Percentiles rank a stretch among this genome's conserved stretches.
phyloP scores from a whole-genome alignment of 2,113 vertebrate genomes.

The Haliaeetus leucogaster region DNA sequence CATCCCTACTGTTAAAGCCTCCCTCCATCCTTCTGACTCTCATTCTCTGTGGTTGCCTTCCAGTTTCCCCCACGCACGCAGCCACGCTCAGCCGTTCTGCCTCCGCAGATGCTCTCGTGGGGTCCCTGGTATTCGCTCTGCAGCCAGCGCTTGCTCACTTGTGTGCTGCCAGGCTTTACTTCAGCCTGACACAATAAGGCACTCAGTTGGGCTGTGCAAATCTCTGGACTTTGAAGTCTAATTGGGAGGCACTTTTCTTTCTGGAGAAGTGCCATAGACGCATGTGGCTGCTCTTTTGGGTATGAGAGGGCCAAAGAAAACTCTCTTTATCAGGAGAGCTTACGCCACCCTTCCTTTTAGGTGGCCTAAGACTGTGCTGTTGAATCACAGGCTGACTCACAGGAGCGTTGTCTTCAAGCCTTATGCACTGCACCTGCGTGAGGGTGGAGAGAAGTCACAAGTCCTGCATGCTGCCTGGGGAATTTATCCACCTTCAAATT shows the following conservation, averaged over 20 bases:
- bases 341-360: neutral
- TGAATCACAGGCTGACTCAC: neutral
- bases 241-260: neutral
- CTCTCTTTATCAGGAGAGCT: neutral
- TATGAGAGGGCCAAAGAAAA: neutral
- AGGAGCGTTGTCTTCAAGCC: fast-evolving
- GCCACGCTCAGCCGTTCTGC: neutral
- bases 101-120: fast-evolving
- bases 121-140: neutral
- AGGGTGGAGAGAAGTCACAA: neutral
- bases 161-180: neutral
- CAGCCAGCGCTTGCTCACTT: neutral
- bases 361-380: neutral
- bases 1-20: neutral
- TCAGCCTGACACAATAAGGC: neutral
- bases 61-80: neutral
- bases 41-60: neutral
- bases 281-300: neutral
- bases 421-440: fast-evolving
- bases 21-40: neutral
- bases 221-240: neutral
- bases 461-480: fast-evolving
- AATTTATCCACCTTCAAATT: neutral
- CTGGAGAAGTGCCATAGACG: neutral
- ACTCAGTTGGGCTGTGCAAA: neutral